Evolutionary conservation across 2,113 vertebrate genomes (phyloP), one percentile per base, ranked within the genome.

Genomic region (Alaudala cheleensis): DNA sequence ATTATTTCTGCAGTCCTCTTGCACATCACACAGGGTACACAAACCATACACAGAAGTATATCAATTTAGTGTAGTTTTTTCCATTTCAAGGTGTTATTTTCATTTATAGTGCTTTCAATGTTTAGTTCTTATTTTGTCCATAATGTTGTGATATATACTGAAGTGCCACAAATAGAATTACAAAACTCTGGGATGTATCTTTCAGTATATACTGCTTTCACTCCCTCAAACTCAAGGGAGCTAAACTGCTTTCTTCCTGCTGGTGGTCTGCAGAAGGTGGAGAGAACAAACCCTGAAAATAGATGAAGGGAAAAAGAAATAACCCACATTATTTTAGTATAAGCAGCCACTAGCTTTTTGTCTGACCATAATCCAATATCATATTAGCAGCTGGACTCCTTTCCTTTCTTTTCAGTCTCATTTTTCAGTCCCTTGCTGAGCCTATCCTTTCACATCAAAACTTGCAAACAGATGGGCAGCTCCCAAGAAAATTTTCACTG

Each of bases 381-480:
- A 88, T 76, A 88, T 71, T 83, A 92, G 51, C 81, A 96, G 76
- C 95, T 95, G 79, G 45, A 51, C 34, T 86, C 56, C 45, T 64
- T 92, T 83, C 11, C 44, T 92, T 96, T 96, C 29, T 90, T 89
- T 95, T 92, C 21, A 37, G 24, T 96, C 26, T 86, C 17, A 76
- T 89, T 95, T 92, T 93, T 91, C 73, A 81, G 69, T 61, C 29
- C 82, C 28, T 50, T 88, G 69, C 66, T 82, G 58, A 79, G 25
- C n/a, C 69, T 74, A 26, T 71, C 73, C 54, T 90, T 81, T 94
- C 42, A 94, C 70, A 71, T 86, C 70, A 91, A 86, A 95, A 92
- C 67, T 86, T 91, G 60, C 56, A 93, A 95, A 88, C 95, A 97
- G 97, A 97, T 97, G 97, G 96, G 70, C 72, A 93, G 81, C 71